Conservation (phyloP, 2,888 invertebrate species). For the Napeogenes sylphis region DNA sequence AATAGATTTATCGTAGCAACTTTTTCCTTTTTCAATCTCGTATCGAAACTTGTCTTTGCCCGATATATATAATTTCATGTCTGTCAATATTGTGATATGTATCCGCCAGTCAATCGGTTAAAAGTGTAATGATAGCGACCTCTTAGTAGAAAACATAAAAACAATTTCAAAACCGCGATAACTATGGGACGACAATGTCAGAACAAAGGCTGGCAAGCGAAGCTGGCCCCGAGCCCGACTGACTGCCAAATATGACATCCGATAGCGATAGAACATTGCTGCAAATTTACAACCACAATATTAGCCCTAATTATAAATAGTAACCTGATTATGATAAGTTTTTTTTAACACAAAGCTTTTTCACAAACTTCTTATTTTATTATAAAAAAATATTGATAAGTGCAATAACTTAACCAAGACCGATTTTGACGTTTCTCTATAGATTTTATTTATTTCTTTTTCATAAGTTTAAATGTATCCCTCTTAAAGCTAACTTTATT, state of each 20-base stretch:
- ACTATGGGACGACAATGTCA: conserved; percentile 48
- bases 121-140: too few species aligned
- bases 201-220: conserved; percentile 63
- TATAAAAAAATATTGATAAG: too few species aligned
- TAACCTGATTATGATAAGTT: conserved; percentile 59
- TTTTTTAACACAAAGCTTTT: too few species aligned
- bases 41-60: conserved; percentile 43
- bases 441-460: too few species aligned
- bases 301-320: conserved; percentile 78
- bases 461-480: too few species aligned
- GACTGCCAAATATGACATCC: conserved; percentile 74
- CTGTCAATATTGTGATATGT: too few species aligned
- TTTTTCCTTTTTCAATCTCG: conserved; percentile 50
- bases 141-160: conserved; percentile 34
- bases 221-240: conserved; percentile 48
- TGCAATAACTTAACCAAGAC: too few species aligned
- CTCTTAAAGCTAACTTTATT: too few species aligned
- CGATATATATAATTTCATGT: background rate
- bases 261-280: conserved; percentile 74
- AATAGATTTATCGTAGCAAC: conserved; percentile 64
- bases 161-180: conserved; percentile 62
- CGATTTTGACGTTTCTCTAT: too few species aligned
- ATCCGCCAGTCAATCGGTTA: too few species aligned
- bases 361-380: too few species aligned
- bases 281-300: conserved; percentile 74